A percentile compares a stretch with the other conserved stretches of the same genome.
Evolutionary conservation across 2,888 invertebrate species (phyloP).

Genomic region (Parnassius orleans): DNA sequence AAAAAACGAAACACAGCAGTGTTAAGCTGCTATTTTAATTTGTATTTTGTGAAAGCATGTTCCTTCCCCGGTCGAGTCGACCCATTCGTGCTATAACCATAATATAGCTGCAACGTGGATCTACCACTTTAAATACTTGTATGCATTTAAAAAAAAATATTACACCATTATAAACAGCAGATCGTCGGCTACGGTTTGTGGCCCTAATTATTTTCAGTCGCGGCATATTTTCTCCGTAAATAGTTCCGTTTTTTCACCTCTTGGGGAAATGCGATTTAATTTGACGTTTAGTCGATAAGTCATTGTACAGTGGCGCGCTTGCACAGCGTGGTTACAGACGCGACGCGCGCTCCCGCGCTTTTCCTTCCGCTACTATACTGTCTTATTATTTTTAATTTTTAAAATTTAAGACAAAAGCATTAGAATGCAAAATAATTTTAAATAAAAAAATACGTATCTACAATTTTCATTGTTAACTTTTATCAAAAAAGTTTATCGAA

Average conservation of each 20-base stretch:
- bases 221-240: constrained; percentile 65
- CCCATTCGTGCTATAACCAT: too few species aligned
- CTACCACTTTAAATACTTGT: constrained; percentile 45
- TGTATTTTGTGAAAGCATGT: too few species aligned
- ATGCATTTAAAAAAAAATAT: constrained; percentile 34
- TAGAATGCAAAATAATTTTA: constrained; percentile 34
- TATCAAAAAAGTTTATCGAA: constrained; percentile 61
- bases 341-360: constrained; percentile 55
- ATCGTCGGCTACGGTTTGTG: constrained; percentile 47
- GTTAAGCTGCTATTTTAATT: too few species aligned
- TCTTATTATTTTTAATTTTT: constrained; percentile 2
- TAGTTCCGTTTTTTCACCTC: constrained; percentile 70
- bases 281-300: constrained; percentile 63
- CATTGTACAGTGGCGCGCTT: constrained; percentile 52
- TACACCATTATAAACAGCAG: constrained; percentile 19
- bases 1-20: too few species aligned
- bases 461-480: constrained; percentile 67
- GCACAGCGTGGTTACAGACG: constrained; percentile 57
- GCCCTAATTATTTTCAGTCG: constrained; percentile 65
- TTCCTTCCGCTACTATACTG: constrained; percentile 16
- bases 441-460: constrained; percentile 30
- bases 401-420: constrained; percentile 16
- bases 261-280: constrained; percentile 70
- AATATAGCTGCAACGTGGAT: too few species aligned
- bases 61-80: too few species aligned